phyloP scores from a whole-genome alignment of 2,888 invertebrate species.

The Eucera pruinosa region DNA sequence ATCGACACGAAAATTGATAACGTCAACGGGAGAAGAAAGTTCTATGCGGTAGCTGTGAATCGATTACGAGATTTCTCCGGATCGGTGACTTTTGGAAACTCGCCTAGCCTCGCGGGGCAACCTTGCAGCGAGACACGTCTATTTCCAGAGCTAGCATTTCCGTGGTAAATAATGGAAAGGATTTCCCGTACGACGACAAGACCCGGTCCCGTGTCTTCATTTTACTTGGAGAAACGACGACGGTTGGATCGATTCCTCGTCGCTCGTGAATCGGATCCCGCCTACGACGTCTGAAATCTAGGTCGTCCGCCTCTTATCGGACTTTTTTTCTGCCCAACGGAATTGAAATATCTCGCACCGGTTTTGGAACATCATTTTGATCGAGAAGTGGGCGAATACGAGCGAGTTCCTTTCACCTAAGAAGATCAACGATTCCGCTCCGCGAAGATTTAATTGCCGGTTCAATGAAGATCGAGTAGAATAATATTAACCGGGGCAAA shows the following conservation, averaged over 20 bases:
- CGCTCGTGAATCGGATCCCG: constrained; percentile 22
- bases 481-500: too few species aligned
- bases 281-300: constrained; percentile 36
- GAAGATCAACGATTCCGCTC: constrained; percentile 19
- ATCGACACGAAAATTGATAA: background rate
- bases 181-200: constrained; percentile 33
- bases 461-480: too few species aligned
- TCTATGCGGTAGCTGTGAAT: background rate
- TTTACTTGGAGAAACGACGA: constrained; percentile 31
- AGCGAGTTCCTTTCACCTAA: background rate
- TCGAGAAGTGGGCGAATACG: background rate
- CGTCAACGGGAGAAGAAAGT: too few species aligned
- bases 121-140: background rate
- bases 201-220: constrained; percentile 22
- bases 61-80: constrained; percentile 7
- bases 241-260: constrained; percentile 30
- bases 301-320: constrained; percentile 49
- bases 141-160: constrained; percentile 15
- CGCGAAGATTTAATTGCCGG: constrained; percentile 25
- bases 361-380: constrained; percentile 5
- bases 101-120: constrained; percentile 5
- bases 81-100: constrained; percentile 28
- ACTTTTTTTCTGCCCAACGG: constrained; percentile 17
- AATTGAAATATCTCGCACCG: constrained; percentile 46
- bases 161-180: constrained; percentile 33